Percentiles rank a stretch among this genome's conserved stretches.
Conservation (phyloP, 2,797 vertebrate species). For the Tapera naevia region DNA sequence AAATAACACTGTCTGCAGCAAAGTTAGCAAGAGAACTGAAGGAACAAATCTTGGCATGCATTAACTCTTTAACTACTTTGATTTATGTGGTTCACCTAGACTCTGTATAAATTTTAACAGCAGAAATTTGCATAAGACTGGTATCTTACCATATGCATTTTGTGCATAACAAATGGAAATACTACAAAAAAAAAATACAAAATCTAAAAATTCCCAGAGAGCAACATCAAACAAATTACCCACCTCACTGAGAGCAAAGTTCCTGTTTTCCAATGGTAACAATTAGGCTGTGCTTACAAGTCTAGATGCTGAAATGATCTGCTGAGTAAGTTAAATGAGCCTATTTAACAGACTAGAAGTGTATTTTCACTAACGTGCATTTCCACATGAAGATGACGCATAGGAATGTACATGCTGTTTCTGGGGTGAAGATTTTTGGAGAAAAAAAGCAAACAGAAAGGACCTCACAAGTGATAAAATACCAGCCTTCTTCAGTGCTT, state of each 20-base stretch:
- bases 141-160: not conserved
- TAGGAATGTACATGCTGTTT: not conserved
- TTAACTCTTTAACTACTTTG: not conserved
- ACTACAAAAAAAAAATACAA: not conserved
- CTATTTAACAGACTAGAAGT: not conserved
- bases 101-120: not conserved
- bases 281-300: not conserved
- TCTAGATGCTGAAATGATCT: not conserved
- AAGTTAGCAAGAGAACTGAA: not conserved
- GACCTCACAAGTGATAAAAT: not conserved
- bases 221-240: not conserved
- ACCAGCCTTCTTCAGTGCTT: not conserved
- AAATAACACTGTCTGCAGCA: not conserved
- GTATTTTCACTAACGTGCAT: not conserved
- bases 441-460: not conserved
- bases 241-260: not conserved
- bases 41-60: not conserved
- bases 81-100: not conserved
- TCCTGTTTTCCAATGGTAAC: conserved; percentile 3
- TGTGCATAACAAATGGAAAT: not conserved
- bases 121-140: not conserved
- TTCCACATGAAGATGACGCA: not conserved
- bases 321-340: not conserved
- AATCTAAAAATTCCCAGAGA: not conserved
- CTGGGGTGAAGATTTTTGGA: not conserved